A percentile compares a stretch with the other conserved stretches of the same genome.
Evolutionary conservation across 2,113 vertebrate species (phyloP).

Genomic region (Asarcornis scutulata): DNA sequence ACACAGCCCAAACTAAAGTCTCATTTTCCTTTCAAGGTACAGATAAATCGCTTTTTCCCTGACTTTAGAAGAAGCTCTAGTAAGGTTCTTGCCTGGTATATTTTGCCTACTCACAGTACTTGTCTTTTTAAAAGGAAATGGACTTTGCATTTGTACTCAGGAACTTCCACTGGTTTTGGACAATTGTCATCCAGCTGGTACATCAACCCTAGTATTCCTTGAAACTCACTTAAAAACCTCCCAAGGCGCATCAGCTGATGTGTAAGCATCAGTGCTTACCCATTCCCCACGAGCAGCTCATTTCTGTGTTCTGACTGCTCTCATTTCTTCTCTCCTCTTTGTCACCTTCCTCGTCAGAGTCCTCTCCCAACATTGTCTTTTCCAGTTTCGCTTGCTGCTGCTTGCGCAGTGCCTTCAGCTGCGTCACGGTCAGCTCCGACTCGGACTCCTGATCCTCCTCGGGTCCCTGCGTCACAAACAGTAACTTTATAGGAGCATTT

Average conservation of each 20-base stretch:
- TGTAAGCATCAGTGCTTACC: slow-evolving; percentile 76
- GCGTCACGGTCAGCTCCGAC: slow-evolving; percentile 90
- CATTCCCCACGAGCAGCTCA: slow-evolving; percentile 95
- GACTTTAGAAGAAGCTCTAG: neutral
- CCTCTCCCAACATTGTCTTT: slow-evolving; percentile 92
- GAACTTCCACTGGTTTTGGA: neutral
- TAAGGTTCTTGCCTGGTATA: neutral
- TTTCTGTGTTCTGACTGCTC: slow-evolving; percentile 76
- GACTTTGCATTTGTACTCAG: neutral
- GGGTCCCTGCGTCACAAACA: slow-evolving; percentile 83
- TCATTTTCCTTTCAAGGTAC: neutral
- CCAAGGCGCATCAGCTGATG: neutral
- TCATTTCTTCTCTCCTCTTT: slow-evolving; percentile 53
- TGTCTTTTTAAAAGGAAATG: neutral
- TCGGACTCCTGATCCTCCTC: slow-evolving; percentile 92
- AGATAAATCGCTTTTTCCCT: neutral
- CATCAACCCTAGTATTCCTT: neutral
- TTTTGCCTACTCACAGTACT: neutral
- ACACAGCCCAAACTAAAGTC: neutral
- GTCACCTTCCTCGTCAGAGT: slow-evolving; percentile 86
- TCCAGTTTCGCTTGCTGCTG: slow-evolving; percentile 88
- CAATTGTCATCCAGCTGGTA: neutral
- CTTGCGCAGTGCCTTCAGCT: slow-evolving; percentile 85
- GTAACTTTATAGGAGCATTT: neutral
- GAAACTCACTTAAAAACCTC: neutral